These are phyloP conservation scores for Chaitophorus viminalis DNA, from an alignment of 2,888 invertebrate genomes.

Conservation along the genomic window DNA sequence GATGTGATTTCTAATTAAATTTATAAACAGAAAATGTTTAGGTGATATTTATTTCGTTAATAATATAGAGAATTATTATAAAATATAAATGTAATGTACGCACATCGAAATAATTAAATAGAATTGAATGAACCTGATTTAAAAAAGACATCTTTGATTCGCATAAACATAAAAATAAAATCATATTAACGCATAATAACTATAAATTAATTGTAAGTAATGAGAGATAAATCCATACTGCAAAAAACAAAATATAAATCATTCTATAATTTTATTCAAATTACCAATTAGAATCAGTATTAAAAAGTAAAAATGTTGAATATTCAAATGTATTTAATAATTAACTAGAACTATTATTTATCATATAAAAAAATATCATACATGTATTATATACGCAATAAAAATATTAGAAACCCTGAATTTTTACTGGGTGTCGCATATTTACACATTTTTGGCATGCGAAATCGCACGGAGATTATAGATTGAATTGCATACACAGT, in stretches of 20 bases:
- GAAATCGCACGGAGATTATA: background rate
- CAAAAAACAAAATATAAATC: background rate
- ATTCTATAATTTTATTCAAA: background rate
- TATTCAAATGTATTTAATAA: background rate
- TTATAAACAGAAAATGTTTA: background rate
- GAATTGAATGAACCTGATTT: background rate
- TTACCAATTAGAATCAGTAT: too few species aligned
- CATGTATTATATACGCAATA: background rate
- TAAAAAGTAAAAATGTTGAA: too few species aligned
- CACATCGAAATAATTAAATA: background rate
- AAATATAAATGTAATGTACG: background rate
- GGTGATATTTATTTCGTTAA: background rate
- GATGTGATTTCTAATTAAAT: background rate
- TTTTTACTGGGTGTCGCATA: background rate
- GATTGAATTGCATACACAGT: background rate
- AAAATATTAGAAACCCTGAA: background rate
- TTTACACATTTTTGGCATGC: background rate
- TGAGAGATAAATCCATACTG: background rate
- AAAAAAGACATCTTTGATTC: background rate
- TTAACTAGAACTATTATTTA: background rate
- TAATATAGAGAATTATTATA: background rate
- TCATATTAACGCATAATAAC: background rate
- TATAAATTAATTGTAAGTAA: background rate
- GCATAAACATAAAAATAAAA: background rate
- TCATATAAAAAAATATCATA: background rate